Evolutionary conservation across 2,888 invertebrate genomes (phyloP).

Genomic region (Sphecodes monilicornis): DNA sequence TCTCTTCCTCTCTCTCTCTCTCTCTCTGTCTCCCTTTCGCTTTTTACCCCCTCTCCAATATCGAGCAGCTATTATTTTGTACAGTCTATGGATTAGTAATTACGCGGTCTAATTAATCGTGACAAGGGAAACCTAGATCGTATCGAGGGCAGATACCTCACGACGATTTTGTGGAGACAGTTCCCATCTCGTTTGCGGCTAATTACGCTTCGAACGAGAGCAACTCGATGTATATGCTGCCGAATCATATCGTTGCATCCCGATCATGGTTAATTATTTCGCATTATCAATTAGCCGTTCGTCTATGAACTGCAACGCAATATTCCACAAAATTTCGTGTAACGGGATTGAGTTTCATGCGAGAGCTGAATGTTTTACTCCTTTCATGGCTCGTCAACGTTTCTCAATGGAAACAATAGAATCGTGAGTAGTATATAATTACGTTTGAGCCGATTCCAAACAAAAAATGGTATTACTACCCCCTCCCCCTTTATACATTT

Average conservation of each 20-base stretch:
- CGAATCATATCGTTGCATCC: slow-evolving; percentile 50
- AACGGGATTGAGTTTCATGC: not conserved
- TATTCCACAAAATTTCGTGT: not conserved
- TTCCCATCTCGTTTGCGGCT: slow-evolving; percentile 49
- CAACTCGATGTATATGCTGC: slow-evolving; percentile 50
- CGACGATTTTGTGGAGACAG: slow-evolving; percentile 49
- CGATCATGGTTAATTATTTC: slow-evolving; percentile 50
- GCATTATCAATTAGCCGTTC: slow-evolving; percentile 4
- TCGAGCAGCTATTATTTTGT: slow-evolving; percentile 3
- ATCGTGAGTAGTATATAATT: not conserved
- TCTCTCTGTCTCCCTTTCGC: not conserved
- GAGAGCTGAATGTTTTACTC: not conserved
- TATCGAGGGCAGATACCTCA: slow-evolving; percentile 23
- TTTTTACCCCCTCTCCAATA: not conserved
- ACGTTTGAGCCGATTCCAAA: not conserved
- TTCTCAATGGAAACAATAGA: not conserved
- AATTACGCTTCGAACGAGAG: slow-evolving; percentile 43
- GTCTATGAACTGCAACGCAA: slow-evolving; percentile 33
- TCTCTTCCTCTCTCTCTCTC: not conserved
- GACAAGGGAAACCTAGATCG: slow-evolving; percentile 37
- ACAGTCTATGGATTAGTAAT: slow-evolving; percentile 44
- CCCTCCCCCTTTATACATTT: not conserved
- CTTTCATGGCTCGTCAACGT: not conserved
- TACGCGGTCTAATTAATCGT: slow-evolving; percentile 49
- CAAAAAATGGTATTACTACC: not conserved